These are phyloP conservation scores for Anoura caudifer DNA, from an alignment of 2,113 vertebrate species.

Conservation along the genomic window DNA sequence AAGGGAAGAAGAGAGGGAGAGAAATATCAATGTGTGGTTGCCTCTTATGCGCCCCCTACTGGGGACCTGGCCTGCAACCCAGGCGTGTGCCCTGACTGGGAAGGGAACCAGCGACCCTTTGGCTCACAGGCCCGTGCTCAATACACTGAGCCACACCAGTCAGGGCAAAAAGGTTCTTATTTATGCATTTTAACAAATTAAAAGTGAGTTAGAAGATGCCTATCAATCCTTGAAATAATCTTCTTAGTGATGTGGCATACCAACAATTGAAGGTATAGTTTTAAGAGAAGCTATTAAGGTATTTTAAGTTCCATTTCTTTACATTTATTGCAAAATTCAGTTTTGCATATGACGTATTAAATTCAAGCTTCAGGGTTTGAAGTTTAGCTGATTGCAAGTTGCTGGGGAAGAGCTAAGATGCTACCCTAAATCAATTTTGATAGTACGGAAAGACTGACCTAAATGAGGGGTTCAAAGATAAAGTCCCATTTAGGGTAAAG, in stretches of 20 bases:
- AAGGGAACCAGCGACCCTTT: too few relatives aligned
- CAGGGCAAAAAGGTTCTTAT: conserved; percentile 48
- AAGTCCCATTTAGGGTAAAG: background rate
- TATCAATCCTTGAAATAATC: conserved; percentile 58
- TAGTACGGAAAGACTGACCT: background rate
- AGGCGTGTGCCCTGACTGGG: too few relatives aligned
- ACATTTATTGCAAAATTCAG: conserved; percentile 46
- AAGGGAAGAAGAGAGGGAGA: too few relatives aligned
- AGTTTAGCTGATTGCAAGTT: background rate
- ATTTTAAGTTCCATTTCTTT: conserved; percentile 55
- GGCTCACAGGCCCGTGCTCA: too few relatives aligned
- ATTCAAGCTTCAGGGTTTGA: background rate
- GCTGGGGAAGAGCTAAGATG: background rate
- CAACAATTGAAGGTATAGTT: conserved; percentile 55
- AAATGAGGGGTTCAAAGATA: background rate
- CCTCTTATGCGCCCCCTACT: too few relatives aligned
- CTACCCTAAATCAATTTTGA: background rate
- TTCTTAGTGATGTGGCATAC: conserved; percentile 47
- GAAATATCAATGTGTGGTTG: too few relatives aligned
- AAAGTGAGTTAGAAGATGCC: conserved; percentile 58
- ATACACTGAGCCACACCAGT: too few relatives aligned
- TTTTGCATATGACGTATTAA: background rate
- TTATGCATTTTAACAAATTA: conserved; percentile 65
- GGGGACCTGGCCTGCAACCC: too few relatives aligned
- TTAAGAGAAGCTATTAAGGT: conserved; percentile 53